Conservation (phyloP, 92 coral and sea anemone genomes). For the Heliopora coerulea region DNA sequence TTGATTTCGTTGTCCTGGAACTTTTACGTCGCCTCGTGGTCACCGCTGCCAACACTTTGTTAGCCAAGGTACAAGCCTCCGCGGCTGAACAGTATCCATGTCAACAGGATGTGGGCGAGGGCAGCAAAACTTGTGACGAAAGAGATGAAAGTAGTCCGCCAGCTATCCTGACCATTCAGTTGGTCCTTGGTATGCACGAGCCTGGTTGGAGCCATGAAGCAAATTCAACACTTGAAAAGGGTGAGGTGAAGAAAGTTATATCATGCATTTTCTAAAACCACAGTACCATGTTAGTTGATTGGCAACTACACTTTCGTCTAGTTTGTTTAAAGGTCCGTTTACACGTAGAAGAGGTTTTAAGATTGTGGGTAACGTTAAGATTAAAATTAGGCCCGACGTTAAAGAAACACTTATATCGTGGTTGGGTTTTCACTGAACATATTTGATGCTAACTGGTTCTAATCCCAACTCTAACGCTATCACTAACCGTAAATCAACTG, state of each 20-base stretch:
- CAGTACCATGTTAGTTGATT: too few relatives aligned
- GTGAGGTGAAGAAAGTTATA: not conserved
- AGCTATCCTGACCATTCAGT: conserved; percentile 70
- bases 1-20: conserved; percentile 90
- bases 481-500: too few relatives aligned
- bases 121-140: conserved; percentile 9
- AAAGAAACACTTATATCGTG: too few relatives aligned
- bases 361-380: too few relatives aligned
- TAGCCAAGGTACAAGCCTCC: conserved; percentile 69
- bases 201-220: not conserved
- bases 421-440: too few relatives aligned
- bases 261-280: too few relatives aligned
- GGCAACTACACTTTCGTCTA: too few relatives aligned
- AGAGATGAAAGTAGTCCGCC: conserved; percentile 33
- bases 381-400: too few relatives aligned
- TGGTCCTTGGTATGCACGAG: conserved; percentile 67
- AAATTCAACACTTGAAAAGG: not conserved
- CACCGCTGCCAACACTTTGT: conserved; percentile 70
- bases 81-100: conserved; percentile 47
- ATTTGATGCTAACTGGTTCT: too few relatives aligned
- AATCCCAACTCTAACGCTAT: too few relatives aligned
- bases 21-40: conserved; percentile 78
- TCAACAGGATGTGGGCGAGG: conserved; percentile 46
- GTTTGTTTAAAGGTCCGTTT: too few relatives aligned
- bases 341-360: too few relatives aligned